Evolutionary conservation across 2,888 invertebrate species (phyloP).

Genomic region (Nomada ferruginata): DNA sequence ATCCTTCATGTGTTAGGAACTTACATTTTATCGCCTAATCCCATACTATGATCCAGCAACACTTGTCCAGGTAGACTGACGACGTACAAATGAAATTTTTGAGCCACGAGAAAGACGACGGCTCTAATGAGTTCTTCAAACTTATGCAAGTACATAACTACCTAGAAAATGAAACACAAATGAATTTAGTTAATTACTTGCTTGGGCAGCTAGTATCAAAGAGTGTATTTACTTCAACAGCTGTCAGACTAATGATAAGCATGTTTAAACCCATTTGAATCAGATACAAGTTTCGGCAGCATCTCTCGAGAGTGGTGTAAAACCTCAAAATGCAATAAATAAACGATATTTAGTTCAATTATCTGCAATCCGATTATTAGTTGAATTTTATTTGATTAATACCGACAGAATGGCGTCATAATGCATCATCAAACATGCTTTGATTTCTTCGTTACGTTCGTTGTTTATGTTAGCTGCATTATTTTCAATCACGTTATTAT

Average conservation of each 20-base stretch:
- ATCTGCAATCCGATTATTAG: neutral
- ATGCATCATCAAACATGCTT: constrained; percentile 3
- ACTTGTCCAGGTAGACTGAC: constrained; percentile 29
- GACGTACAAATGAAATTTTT: constrained; percentile 24
- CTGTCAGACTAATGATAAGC: neutral
- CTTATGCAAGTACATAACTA: neutral
- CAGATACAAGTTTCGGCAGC: constrained; percentile 8
- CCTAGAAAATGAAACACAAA: neutral
- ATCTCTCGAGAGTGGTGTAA: constrained; percentile 4
- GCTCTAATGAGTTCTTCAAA: neutral
- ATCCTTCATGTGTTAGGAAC: neutral
- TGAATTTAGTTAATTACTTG: neutral
- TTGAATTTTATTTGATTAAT: neutral
- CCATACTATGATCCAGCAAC: neutral
- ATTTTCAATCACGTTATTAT: neutral
- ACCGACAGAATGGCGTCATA: constrained; percentile 17
- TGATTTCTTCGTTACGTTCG: neutral
- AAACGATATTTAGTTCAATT: neutral
- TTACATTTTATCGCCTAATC: neutral
- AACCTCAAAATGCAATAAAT: constrained; percentile 19
- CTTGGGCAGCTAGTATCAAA: too few species aligned
- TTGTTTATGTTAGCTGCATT: neutral
- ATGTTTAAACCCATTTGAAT: constrained; percentile 8
- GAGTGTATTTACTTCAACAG: constrained; percentile 3
- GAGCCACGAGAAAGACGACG: neutral